Conservation (phyloP, 2,888 invertebrate species). For the Nowickia ferox region DNA sequence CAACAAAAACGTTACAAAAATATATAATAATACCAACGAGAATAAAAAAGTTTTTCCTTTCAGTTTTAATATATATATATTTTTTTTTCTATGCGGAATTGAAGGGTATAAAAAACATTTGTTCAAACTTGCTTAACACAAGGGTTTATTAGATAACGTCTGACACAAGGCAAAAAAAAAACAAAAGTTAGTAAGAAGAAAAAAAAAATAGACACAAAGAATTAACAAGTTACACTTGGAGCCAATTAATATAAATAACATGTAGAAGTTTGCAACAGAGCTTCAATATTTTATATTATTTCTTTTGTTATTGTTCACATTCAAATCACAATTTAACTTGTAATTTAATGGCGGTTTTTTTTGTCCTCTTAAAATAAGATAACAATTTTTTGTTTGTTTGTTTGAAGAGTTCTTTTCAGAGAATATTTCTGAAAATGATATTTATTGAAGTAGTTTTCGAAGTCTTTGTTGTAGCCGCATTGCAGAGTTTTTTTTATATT, state of each 20-base stretch:
- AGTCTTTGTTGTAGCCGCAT: slow-evolving; percentile 36
- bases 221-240: slow-evolving; percentile 66
- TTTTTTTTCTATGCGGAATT: slow-evolving; percentile 30
- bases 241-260: slow-evolving; percentile 69
- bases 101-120: slow-evolving; percentile 69
- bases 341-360: slow-evolving; percentile 8
- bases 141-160: slow-evolving; percentile 71
- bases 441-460: slow-evolving; percentile 19
- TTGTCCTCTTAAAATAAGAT: not conserved
- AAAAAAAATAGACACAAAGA: slow-evolving; percentile 13
- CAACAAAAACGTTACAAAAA: slow-evolving; percentile 33
- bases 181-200: not conserved
- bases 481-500: not conserved
- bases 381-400: not conserved
- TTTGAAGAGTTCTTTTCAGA: not conserved
- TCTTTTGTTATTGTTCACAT: not conserved
- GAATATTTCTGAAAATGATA: slow-evolving; percentile 5
- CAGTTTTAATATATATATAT: not conserved
- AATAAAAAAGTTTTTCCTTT: slow-evolving; percentile 57
- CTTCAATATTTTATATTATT: slow-evolving; percentile 14
- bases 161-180: slow-evolving; percentile 57
- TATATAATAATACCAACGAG: slow-evolving; percentile 67
- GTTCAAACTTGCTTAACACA: slow-evolving; percentile 67
- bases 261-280: not conserved
- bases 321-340: slow-evolving; percentile 19